Conservation (phyloP, 2,888 invertebrate genomes). For the Piscicola geometra region DNA sequence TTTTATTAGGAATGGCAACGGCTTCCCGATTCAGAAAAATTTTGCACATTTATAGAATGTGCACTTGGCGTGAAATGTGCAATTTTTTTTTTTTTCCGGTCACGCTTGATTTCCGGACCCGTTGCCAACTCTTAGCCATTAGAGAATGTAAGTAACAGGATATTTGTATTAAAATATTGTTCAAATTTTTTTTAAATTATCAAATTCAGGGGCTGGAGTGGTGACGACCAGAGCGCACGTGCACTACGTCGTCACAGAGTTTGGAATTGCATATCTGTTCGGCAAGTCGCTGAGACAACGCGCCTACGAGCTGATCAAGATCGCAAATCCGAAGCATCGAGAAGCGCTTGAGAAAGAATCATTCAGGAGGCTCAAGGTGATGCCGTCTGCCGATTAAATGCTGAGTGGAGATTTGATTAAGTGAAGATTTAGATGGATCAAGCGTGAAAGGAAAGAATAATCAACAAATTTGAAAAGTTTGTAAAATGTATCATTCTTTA, state of each 20-base stretch:
- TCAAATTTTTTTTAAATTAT: too few relatives aligned
- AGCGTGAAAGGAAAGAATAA: too few relatives aligned
- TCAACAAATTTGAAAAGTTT: too few relatives aligned
- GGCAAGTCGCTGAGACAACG: conserved; percentile 83
- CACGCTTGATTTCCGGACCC: too few relatives aligned
- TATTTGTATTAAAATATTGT: not conserved
- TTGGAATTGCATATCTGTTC: conserved; percentile 81
- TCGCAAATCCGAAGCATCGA: conserved; percentile 79
- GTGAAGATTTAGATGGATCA: not conserved
- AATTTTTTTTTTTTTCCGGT: too few relatives aligned
- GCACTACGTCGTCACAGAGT: conserved; percentile 87
- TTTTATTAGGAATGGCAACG: too few relatives aligned
- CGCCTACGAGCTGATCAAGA: conserved; percentile 79
- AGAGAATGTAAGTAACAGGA: not conserved
- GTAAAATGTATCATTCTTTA: too few relatives aligned
- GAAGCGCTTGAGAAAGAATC: conserved; percentile 78
- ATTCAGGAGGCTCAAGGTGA: conserved; percentile 65
- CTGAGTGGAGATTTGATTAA: conserved; percentile 30
- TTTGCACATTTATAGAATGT: too few relatives aligned
- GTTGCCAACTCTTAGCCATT: too few relatives aligned
- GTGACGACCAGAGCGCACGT: conserved; percentile 86
- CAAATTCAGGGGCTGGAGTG: conserved; percentile 78
- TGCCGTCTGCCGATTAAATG: conserved; percentile 53
- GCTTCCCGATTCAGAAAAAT: too few relatives aligned
- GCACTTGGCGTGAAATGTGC: too few relatives aligned